Base-by-base conservation (phyloP, 2,113 vertebrate species). In the Mixornis gularis region DNA sequence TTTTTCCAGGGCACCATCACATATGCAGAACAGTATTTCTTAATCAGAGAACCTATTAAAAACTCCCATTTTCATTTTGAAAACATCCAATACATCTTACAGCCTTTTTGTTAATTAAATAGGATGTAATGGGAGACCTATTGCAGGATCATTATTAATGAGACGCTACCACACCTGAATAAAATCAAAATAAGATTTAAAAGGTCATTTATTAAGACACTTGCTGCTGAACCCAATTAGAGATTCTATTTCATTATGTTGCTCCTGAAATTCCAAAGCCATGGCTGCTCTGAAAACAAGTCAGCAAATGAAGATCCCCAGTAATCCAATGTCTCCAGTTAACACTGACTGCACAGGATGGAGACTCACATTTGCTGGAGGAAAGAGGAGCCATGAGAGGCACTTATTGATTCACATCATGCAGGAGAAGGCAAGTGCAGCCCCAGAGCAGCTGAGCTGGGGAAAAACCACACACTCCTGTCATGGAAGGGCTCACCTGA, bases 101-200 rank as follows among this genome's bases (percentile, higher is more conserved):
- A 89, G 93, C 82, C 70, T 65, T 65, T 79, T 79, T 94, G 94
- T 94, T 94, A 96, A 89, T 94, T 87, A 92, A 69, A 55, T 44
- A 87, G 91, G 85, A 64, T 81, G 73, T 91, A 89, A 53, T 53
- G 55, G 60, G n/a, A 77, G 72, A 79, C 25, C 43, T 73, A 89
- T 17, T 74, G 81, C 69, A 73, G 56, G 52, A 92, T 85, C 63
- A 41, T 74, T 71, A 84, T 59, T 94, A 93, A 93, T 79, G 65
- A 94, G 85, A 90, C 9, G 2, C 78, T 83, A 65, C 72, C 52
- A 83, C 29, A 96, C 89, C 63, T 87, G 93, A 87, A 96, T 86
- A 95, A 95, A 96, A 96, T 52, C 52, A 88, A 79, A 92, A 79
- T 64, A 92, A 91, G 84, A 92, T 62, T 92, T 92, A 78, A 88